Conservation (phyloP, 2,113 vertebrate genomes). For the Mormoops blainvillei region DNA sequence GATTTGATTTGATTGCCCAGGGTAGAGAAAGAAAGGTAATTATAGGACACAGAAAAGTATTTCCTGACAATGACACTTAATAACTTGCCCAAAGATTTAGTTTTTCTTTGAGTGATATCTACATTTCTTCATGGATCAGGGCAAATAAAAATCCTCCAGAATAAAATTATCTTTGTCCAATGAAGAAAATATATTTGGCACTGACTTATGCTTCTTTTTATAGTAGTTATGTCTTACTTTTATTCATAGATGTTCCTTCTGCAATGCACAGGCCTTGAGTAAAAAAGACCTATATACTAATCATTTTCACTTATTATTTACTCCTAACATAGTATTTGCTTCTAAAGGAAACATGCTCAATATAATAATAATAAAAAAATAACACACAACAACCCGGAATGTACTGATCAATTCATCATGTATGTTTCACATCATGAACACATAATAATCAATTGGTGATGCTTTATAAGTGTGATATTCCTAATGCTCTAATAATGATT, state of each 20-base stretch:
- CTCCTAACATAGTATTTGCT: background rate
- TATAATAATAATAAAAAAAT: background rate
- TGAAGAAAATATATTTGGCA: background rate
- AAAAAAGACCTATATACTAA: background rate
- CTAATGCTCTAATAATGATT: background rate
- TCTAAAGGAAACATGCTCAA: background rate
- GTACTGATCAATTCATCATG: background rate
- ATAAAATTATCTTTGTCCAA: conserved; percentile 32
- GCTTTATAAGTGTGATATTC: background rate
- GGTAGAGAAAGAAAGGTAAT: conserved; percentile 39
- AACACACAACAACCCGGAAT: too few relatives aligned
- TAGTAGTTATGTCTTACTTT: background rate
- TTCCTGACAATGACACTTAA: conserved; percentile 50
- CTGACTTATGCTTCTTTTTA: background rate
- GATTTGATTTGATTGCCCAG: conserved; percentile 40
- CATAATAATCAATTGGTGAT: background rate
- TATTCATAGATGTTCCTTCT: background rate
- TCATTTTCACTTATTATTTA: background rate
- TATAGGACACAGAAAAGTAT: background rate
- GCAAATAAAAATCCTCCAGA: background rate
- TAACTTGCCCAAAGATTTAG: background rate
- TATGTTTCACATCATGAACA: background rate
- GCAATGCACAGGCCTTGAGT: background rate
- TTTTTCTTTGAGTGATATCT: conserved; percentile 32
- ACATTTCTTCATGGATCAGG: background rate